Conservation (phyloP, 2,113 vertebrate species). For the Tachycineta bicolor region DNA sequence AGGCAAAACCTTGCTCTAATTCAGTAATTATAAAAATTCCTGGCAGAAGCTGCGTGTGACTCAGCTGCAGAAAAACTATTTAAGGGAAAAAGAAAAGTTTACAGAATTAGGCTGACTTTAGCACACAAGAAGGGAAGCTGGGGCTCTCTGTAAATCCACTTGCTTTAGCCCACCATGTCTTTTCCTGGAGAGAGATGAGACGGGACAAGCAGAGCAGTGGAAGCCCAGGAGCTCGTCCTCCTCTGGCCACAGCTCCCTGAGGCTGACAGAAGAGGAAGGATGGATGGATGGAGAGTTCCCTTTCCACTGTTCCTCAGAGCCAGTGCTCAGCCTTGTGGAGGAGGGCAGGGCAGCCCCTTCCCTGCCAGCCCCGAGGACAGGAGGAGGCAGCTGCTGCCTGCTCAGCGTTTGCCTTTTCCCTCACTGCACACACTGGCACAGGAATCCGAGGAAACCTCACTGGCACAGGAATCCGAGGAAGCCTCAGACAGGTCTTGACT, state of each 20-base stretch:
- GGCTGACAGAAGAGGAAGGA: background rate
- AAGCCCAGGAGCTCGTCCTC: background rate
- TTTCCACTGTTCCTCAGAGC: background rate
- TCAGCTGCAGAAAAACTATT: conserved; percentile 71
- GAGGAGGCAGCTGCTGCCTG: background rate
- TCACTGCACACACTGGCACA: background rate
- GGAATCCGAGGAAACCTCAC: background rate
- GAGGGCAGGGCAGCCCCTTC: background rate
- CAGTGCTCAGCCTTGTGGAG: background rate
- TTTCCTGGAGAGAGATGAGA: background rate
- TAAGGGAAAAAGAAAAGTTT: background rate
- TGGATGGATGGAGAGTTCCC: background rate
- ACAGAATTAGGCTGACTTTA: conserved; percentile 49
- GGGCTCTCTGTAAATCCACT: background rate
- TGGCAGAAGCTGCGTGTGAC: conserved; percentile 69
- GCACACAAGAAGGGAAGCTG: conserved; percentile 4
- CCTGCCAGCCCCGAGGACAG: background rate
- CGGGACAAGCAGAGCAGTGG: background rate
- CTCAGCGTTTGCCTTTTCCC: background rate
- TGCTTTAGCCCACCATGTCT: background rate
- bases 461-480: background rate
- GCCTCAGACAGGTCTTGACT: background rate
- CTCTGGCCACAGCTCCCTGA: background rate
- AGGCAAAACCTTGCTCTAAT: conserved; percentile 67
- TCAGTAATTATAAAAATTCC: conserved; percentile 76